phyloP scores from a whole-genome alignment of 1,140 invertebrate species.

The Aphelenchoides avenae region DNA sequence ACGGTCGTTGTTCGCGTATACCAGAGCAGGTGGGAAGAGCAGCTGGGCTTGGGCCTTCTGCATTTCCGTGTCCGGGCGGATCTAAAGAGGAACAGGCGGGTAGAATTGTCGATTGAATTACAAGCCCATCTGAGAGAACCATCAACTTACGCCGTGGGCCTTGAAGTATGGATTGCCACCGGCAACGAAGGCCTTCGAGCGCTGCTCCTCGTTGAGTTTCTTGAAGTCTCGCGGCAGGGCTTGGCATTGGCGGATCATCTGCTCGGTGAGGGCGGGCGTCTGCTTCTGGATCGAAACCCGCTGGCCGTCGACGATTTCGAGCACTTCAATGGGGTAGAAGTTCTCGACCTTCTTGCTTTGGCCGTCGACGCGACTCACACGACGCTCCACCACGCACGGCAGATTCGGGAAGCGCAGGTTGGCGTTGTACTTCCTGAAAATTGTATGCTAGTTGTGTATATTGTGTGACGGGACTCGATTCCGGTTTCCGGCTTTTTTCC shows the following conservation, averaged over 20 bases:
- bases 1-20: not conserved
- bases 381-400: conserved; percentile 14
- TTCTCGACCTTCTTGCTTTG: not conserved
- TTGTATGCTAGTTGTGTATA: too few species aligned
- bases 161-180: conserved; percentile 4
- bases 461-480: too few species aligned
- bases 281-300: conserved; percentile 14
- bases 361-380: not conserved
- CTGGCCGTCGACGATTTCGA: conserved; percentile 14
- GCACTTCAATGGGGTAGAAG: conserved; percentile 8
- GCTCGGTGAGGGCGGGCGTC: conserved; percentile 5
- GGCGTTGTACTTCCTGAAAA: not conserved
- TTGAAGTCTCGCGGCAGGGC: conserved; percentile 1
- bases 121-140: not conserved
- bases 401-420: conserved; percentile 5
- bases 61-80: conserved; percentile 7
- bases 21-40: conserved; percentile 11
- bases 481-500: too few species aligned
- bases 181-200: not conserved
- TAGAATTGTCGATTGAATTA: too few species aligned
- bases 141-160: not conserved
- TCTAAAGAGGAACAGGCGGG: too few species aligned
- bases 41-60: conserved; percentile 4
- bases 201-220: not conserved
- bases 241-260: conserved; percentile 12